Conservation (phyloP, 2,888 invertebrate genomes). For the Ectropis crepuscularia region DNA sequence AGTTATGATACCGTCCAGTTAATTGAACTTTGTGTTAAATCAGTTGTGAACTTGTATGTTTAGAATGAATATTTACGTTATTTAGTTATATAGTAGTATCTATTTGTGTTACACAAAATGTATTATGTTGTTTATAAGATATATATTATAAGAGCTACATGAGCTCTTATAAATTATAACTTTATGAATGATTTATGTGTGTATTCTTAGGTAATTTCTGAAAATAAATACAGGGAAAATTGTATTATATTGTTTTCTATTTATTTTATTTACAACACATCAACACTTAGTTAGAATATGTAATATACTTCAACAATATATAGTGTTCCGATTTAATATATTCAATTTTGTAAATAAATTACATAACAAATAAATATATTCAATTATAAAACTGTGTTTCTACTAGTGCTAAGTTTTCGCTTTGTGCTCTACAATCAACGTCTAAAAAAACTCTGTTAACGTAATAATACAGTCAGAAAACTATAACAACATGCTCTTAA, state of each 20-base stretch:
- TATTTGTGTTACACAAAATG: no score
- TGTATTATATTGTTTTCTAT: slow-evolving; percentile 49
- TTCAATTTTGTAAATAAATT: slow-evolving; percentile 27
- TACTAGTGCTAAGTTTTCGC: not conserved
- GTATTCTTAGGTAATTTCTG: not conserved
- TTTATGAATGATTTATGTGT: not conserved
- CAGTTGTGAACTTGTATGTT: no score
- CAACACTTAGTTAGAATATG: slow-evolving; percentile 71
- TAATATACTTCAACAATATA: slow-evolving; percentile 36
- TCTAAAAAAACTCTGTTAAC: not conserved
- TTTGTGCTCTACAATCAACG: slow-evolving; percentile 16
- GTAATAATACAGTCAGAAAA: no score
- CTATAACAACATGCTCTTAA: no score
- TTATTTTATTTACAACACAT: slow-evolving; percentile 76
- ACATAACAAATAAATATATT: slow-evolving; percentile 25
- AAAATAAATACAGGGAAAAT: slow-evolving; percentile 54
- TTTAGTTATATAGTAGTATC: no score
- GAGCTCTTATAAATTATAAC: not conserved
- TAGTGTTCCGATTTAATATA: slow-evolving; percentile 27
- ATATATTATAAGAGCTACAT: no score
- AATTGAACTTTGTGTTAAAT: no score
- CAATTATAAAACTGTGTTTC: slow-evolving; percentile 13
- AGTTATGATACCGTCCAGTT: no score
- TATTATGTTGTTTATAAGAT: not conserved
- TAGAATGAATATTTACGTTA: no score